These are phyloP conservation scores for Aproaerema taeniolella DNA, from an alignment of 2,888 invertebrate species.

Conservation along the genomic window DNA sequence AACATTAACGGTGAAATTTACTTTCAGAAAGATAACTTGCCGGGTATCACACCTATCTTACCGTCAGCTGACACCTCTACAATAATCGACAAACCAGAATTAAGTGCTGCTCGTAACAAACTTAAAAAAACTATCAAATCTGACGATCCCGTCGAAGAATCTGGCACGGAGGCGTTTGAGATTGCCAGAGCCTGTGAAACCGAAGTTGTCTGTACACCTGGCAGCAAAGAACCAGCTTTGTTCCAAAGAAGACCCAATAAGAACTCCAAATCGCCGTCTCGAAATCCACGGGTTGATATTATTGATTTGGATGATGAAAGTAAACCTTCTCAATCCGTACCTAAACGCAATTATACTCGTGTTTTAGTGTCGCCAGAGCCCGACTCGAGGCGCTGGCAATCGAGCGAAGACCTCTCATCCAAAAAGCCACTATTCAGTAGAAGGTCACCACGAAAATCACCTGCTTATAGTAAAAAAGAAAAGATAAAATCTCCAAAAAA, in stretches of 20 bases:
- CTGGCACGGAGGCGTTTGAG: too few species aligned
- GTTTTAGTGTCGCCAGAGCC: constrained; percentile 60
- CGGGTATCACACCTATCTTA: constrained; percentile 26
- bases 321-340: constrained; percentile 21
- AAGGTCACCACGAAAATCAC: constrained; percentile 37
- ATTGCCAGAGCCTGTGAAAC: constrained; percentile 52
- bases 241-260: constrained; percentile 61
- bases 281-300: constrained; percentile 7
- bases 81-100: constrained; percentile 36
- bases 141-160: constrained; percentile 42
- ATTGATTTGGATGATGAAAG: constrained; percentile 7
- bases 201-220: constrained; percentile 47
- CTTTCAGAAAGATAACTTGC: constrained; percentile 49
- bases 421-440: constrained; percentile 49
- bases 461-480: constrained; percentile 45
- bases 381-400: constrained; percentile 31
- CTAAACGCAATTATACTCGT: constrained; percentile 52
- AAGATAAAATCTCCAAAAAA: constrained; percentile 45
- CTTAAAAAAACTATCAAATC: constrained; percentile 39
- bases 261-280: constrained; percentile 27
- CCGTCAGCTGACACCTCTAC: too few species aligned
- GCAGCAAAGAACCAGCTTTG: constrained; percentile 60
- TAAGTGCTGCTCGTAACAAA: constrained; percentile 51
- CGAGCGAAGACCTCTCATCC: constrained; percentile 17
- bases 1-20: constrained; percentile 5